A percentile compares a stretch with the other conserved stretches of the same genome.
Evolutionary conservation across 2,888 invertebrate genomes (phyloP).

Genomic region (Pyrochroa serraticornis): DNA sequence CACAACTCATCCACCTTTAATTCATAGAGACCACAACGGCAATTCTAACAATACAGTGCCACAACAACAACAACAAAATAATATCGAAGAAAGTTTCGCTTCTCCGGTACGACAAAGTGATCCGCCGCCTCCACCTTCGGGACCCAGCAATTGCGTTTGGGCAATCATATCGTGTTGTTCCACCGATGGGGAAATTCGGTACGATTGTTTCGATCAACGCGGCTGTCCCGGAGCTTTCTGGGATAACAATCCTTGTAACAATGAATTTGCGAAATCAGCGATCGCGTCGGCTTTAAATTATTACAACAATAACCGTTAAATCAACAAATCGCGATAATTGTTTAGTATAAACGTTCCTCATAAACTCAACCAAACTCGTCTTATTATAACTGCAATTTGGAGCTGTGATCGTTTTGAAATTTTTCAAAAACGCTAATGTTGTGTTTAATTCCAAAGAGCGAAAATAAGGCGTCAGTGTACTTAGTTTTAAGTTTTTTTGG

Average conservation of each 20-base stretch:
- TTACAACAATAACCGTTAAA: constrained; percentile 37
- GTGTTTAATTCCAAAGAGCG: too few relatives aligned
- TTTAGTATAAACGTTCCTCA: not conserved
- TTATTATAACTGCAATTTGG: too few relatives aligned
- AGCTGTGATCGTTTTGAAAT: too few relatives aligned
- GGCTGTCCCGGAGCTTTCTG: constrained; percentile 77
- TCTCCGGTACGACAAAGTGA: constrained; percentile 2
- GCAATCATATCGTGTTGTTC: constrained; percentile 79
- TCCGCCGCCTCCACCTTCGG: constrained; percentile 28
- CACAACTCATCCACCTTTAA: constrained; percentile 39
- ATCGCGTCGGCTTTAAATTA: constrained; percentile 58
- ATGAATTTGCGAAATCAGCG: constrained; percentile 65
- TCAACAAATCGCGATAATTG: constrained; percentile 4
- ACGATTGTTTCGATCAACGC: constrained; percentile 72
- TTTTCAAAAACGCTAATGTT: not conserved
- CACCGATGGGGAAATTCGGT: constrained; percentile 57
- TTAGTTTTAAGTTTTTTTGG: not conserved
- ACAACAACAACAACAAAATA: not conserved
- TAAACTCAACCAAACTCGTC: not conserved
- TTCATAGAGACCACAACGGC: constrained; percentile 28
- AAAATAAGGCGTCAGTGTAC: not conserved
- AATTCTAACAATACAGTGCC: not conserved
- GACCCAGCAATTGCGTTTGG: constrained; percentile 71
- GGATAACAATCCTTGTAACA: constrained; percentile 73
- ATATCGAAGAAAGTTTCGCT: not conserved